phyloP scores from a whole-genome alignment of 1,140 invertebrate species.

The Drosophila burlai region DNA sequence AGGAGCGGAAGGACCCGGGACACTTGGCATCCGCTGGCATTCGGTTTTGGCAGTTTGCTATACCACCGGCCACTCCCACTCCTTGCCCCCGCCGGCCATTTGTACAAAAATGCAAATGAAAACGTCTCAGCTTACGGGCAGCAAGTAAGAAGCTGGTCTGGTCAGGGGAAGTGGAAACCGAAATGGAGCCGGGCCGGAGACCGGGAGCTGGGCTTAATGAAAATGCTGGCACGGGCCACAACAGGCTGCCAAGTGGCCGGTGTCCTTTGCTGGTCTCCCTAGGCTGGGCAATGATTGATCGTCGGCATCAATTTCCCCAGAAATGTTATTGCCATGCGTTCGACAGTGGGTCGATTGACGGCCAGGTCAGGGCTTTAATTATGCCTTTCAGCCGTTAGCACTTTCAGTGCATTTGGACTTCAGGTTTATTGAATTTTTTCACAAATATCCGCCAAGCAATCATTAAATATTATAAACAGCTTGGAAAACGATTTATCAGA shows the following conservation, averaged over 20 bases:
- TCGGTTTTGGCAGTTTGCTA: conserved; percentile 47
- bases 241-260: conserved; percentile 28
- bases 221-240: conserved; percentile 35
- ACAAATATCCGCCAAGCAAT: neutral
- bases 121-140: conserved; percentile 77
- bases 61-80: neutral
- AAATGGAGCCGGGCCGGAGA: neutral
- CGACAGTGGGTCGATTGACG: conserved; percentile 56
- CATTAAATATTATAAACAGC: conserved; percentile 6
- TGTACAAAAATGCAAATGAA: conserved; percentile 78
- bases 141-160: conserved; percentile 15
- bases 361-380: conserved; percentile 27
- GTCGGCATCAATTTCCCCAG: conserved; percentile 71
- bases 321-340: conserved; percentile 66
- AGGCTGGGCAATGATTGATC: conserved; percentile 72
- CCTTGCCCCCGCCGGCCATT: conserved; percentile 22
- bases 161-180: neutral
- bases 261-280: conserved; percentile 32
- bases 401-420: neutral
- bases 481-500: conserved; percentile 1
- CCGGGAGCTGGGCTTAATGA: conserved; percentile 36
- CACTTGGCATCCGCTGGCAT: conserved; percentile 21
- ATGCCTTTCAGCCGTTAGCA: conserved; percentile 42
- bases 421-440: neutral
- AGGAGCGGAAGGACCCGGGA: conserved; percentile 16